These are phyloP conservation scores for Eupithecia abbreviata DNA, from an alignment of 2,888 invertebrate genomes.

Conservation along the genomic window DNA sequence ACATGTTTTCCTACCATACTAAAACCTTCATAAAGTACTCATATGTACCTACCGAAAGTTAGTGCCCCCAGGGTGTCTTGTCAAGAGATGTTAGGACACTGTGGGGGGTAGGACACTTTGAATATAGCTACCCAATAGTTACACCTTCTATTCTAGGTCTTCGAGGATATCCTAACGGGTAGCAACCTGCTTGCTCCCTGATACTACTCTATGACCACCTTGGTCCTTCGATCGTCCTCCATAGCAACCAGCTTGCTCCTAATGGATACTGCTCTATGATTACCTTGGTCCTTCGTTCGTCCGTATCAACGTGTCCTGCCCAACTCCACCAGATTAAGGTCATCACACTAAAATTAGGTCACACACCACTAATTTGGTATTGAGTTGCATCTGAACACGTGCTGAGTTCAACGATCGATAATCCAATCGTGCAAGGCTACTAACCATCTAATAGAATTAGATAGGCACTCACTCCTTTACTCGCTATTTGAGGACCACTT, in stretches of 20 bases:
- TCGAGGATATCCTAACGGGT: too few species aligned
- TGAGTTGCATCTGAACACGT: conserved; percentile 41
- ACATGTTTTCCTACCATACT: too few species aligned
- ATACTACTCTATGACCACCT: neutral
- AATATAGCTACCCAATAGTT: too few species aligned
- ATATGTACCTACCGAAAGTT: too few species aligned
- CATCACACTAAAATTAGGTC: conserved; percentile 37
- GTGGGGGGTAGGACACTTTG: too few species aligned
- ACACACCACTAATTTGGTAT: conserved; percentile 35
- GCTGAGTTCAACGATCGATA: conserved; percentile 62
- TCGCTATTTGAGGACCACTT: neutral
- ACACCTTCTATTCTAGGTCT: too few species aligned
- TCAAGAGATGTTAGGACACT: too few species aligned
- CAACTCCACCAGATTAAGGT: neutral
- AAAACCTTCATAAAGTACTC: too few species aligned
- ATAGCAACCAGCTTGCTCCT: too few species aligned
- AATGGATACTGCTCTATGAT: too few species aligned
- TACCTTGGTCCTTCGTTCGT: neutral
- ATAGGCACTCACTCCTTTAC: conserved; percentile 25
- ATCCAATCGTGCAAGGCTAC: conserved; percentile 56
- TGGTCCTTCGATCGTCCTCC: neutral
- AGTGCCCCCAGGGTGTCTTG: too few species aligned
- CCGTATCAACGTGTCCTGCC: neutral
- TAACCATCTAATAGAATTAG: conserved; percentile 35
- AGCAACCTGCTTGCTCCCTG: too few species aligned